Conservation (phyloP, 2,888 invertebrate species). For the Dendrolimus pini region DNA sequence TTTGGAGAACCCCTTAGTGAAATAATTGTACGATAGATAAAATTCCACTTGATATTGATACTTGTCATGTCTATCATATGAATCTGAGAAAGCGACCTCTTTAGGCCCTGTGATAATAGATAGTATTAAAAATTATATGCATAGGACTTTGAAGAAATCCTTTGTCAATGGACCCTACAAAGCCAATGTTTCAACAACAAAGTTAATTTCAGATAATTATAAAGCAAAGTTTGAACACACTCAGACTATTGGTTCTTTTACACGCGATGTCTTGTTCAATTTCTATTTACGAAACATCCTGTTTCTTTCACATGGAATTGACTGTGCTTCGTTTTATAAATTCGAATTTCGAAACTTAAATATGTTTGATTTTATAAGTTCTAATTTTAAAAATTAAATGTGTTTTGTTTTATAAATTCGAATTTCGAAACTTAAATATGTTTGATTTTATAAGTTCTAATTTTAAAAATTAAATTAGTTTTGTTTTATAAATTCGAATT, state of each 20-base stretch:
- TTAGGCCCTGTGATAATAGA: too few relatives aligned
- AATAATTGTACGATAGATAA: too few relatives aligned
- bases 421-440: neutral
- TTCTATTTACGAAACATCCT: conserved; percentile 16
- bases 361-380: neutral
- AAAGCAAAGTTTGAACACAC: conserved; percentile 33
- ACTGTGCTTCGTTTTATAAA: neutral
- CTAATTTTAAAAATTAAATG: neutral
- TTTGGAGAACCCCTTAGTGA: too few relatives aligned
- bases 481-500: neutral
- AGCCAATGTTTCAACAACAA: neutral
- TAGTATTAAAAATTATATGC: too few relatives aligned
- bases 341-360: neutral
- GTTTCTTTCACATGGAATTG: neutral
- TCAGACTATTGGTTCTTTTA: conserved; percentile 39
- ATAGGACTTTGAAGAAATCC: too few relatives aligned
- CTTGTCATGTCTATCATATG: too few relatives aligned
- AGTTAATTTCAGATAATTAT: conserved; percentile 38
- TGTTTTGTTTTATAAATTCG: neutral
- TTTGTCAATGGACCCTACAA: too few relatives aligned
- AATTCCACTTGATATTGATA: too few relatives aligned
- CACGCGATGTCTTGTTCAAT: conserved; percentile 46
- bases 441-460: too few relatives aligned
- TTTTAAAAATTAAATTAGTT: neutral
- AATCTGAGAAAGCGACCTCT: too few relatives aligned